Percentiles rank a stretch among this genome's conserved stretches.
These are phyloP conservation scores for Poeciliopsis gracilis DNA, from an alignment of 2,797 vertebrate genomes.

Conservation along the genomic window DNA sequence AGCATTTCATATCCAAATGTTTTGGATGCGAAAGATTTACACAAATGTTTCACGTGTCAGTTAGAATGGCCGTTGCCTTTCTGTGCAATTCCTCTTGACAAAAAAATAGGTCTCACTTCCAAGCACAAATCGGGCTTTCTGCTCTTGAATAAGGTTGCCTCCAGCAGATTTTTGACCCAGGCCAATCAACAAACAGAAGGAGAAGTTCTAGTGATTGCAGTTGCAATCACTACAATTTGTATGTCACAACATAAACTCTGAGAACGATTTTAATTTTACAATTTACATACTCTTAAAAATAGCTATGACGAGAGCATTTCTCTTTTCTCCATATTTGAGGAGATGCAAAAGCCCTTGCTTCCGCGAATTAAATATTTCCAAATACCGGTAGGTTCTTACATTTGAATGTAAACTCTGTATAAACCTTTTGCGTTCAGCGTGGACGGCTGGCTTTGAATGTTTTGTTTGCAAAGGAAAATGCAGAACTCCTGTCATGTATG, in stretches of 20 bases:
- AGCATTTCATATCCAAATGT: neutral
- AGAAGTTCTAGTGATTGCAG: no score
- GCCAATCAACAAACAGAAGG: no score
- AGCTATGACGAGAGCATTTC: neutral
- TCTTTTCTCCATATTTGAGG: neutral
- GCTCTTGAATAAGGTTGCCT: no score
- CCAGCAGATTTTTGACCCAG: no score
- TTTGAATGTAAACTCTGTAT: neutral
- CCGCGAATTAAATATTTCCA: neutral
- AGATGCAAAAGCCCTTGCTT: neutral
- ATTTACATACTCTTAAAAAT: neutral
- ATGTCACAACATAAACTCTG: neutral
- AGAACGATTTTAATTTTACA: neutral
- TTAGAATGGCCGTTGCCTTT: no score
- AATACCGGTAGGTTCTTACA: neutral
- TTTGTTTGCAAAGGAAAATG: neutral
- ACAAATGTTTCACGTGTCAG: neutral
- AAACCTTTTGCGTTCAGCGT: neutral
- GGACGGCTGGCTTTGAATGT: neutral
- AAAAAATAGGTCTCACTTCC: no score
- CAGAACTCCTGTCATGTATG: neutral
- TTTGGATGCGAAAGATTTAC: neutral
- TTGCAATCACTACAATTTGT: neutral
- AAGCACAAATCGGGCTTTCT: no score
- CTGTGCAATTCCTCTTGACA: no score